Percentiles rank a stretch among this genome's conserved stretches.
phyloP scores from a whole-genome alignment of 2,113 vertebrate genomes.

The Mormoops blainvillei region DNA sequence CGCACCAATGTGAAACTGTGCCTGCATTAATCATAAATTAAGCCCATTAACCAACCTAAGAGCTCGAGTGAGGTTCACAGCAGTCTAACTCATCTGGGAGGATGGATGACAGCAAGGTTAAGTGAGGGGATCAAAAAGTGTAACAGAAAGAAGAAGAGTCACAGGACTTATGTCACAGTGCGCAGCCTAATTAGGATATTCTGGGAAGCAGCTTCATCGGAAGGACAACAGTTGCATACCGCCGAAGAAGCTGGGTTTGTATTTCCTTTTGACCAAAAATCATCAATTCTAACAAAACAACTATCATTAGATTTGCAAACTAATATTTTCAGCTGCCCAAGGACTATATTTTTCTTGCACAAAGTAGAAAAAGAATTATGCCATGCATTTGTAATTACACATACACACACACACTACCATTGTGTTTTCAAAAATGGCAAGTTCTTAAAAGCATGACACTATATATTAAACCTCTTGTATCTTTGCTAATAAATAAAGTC shows the following conservation, averaged over 20 bases:
- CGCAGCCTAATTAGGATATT: neutral
- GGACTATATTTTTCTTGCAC: neutral
- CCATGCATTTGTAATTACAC: neutral
- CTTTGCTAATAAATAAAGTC: neutral
- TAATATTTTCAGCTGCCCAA: neutral
- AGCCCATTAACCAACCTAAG: neutral
- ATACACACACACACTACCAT: neutral
- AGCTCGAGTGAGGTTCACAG: neutral
- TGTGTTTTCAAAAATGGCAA: neutral
- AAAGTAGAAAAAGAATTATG: neutral
- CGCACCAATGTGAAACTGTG: neutral
- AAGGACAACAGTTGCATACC: neutral
- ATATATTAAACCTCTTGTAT: neutral
- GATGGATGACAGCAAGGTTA: neutral
- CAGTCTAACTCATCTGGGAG: neutral
- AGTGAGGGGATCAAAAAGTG: neutral
- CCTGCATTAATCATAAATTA: slow-evolving; percentile 7
- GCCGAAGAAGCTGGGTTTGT: neutral
- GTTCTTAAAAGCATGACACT: neutral
- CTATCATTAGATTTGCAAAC: neutral
- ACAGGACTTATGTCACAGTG: neutral
- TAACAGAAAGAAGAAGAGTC: neutral
- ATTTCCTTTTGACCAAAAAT: neutral
- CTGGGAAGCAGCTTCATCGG: neutral
- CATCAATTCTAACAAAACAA: neutral